Evolutionary conservation across 2,888 invertebrate genomes (phyloP), one percentile per base, ranked within the genome.

Genomic region (Synanthedon formicaeformis): DNA sequence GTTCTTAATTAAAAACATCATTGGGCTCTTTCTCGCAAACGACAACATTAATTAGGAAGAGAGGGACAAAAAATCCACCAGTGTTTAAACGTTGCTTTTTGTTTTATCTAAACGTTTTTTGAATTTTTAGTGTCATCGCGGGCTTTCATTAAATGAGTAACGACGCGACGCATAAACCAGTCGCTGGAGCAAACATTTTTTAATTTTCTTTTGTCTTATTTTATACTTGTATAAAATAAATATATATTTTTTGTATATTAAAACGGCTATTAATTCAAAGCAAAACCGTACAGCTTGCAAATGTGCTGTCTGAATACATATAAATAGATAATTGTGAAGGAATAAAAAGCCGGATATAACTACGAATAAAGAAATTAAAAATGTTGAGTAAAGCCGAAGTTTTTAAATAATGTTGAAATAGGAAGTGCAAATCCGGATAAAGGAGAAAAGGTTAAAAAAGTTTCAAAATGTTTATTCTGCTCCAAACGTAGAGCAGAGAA

Each of bases 121-220:
- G 60, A 60, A 63, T 65, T 64, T 59, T 64, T 55, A 54, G 56
- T 52, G 53, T 54, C 50, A 41, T 49, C 53, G 48, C 51, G 55
- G 58, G 54, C 53, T 60, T 66, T 66, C 64, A 66, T 66, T 66
- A 66, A 68, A 66, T 58, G 58, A 58, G 55, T 52, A 50, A 34
- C 14, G 45, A 45, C 45, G 45, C 14, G 45, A 45, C 45, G 45
- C n/a, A 45, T 45, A 8, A 34, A 34, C 10, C 34, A 34, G 34
- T 34, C 34, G 0, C 34, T 23, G 23, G 0, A 5, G 23, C 23
- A 23, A 23, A 23, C 23, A 23, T 23, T 34, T 34, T 34, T 8
- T 34, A 10, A 34, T 34, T 34, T 34, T 10, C 34, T 34, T 34
- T 34, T 34, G 23, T 23, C 1, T 23, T 23, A 23, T 4, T 23